A percentile compares a stretch with the other conserved stretches of the same genome.
phyloP scores from a whole-genome alignment of 2,888 invertebrate species.

The Rhingia rostrata region DNA sequence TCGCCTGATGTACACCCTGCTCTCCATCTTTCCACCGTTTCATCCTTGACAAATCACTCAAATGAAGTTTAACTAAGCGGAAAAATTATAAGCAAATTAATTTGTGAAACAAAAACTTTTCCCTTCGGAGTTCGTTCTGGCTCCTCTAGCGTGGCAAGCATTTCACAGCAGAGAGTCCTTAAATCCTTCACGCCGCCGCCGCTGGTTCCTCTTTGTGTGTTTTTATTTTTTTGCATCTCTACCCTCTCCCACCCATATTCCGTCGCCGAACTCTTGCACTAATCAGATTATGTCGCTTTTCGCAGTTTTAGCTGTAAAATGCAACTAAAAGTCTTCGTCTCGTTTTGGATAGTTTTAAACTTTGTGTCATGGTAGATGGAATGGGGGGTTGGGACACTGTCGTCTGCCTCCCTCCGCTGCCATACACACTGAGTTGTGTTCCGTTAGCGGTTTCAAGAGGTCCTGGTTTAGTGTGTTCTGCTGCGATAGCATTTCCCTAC shows the following conservation, averaged over 20 bases:
- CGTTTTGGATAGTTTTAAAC: slow-evolving; percentile 74
- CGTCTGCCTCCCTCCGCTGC: slow-evolving; percentile 27
- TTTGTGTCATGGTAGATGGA: slow-evolving; percentile 59
- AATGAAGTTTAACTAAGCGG: slow-evolving; percentile 83
- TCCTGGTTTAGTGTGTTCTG: slow-evolving; percentile 66
- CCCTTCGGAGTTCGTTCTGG: slow-evolving; percentile 58
- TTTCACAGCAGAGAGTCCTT: slow-evolving; percentile 58
- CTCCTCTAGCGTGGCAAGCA: slow-evolving; percentile 49
- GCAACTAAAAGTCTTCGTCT: slow-evolving; percentile 74
- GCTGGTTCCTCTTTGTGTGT: slow-evolving; percentile 13
- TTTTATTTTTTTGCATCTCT: background rate
- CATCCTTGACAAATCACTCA: slow-evolving; percentile 79
- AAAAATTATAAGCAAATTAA: slow-evolving; percentile 83
- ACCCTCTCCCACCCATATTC: slow-evolving; percentile 46
- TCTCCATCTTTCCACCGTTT: slow-evolving; percentile 42
- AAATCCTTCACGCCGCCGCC: slow-evolving; percentile 54
- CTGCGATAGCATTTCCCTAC: slow-evolving; percentile 70
- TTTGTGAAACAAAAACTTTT: slow-evolving; percentile 80
- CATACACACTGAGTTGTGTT: slow-evolving; percentile 58
- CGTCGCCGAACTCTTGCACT: slow-evolving; percentile 39
- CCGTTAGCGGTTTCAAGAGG: slow-evolving; percentile 66
- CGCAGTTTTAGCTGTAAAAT: slow-evolving; percentile 74
- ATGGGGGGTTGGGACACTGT: background rate
- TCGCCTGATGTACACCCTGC: background rate
- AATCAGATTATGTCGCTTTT: slow-evolving; percentile 75